Conservation (phyloP, 2,888 invertebrate genomes). For the Laspeyria flexula region DNA sequence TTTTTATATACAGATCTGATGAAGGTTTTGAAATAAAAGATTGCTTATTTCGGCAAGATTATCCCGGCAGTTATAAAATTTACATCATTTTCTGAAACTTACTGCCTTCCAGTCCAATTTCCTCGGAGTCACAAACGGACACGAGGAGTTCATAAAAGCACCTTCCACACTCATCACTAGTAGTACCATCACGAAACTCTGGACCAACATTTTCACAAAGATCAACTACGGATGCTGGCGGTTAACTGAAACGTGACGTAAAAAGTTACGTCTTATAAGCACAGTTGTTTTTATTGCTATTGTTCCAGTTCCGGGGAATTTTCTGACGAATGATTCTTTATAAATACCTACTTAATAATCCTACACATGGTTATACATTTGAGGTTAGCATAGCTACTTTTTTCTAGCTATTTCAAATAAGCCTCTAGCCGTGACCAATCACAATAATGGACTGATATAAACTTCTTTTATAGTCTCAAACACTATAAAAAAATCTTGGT, state of each 20-base stretch:
- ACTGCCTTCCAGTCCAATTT: slow-evolving; percentile 79
- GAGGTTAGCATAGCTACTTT: no score
- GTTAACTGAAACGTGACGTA: slow-evolving; percentile 60
- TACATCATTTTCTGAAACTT: slow-evolving; percentile 36
- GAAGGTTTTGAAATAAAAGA: no score
- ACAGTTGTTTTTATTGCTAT: slow-evolving; percentile 51
- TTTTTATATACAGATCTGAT: no score
- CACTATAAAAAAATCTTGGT: no score
- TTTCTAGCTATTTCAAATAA: no score
- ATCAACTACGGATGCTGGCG: slow-evolving; percentile 42
- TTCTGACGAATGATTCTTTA: neutral
- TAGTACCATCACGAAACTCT: slow-evolving; percentile 53
- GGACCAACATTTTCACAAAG: slow-evolving; percentile 60
- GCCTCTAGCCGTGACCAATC: no score
- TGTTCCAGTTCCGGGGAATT: slow-evolving; percentile 30
- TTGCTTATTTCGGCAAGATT: no score
- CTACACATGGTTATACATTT: no score
- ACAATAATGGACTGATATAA: no score
- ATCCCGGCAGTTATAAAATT: neutral
- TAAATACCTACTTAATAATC: no score
- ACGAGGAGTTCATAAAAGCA: slow-evolving; percentile 64
- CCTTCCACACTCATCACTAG: slow-evolving; percentile 55
- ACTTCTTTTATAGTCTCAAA: no score
- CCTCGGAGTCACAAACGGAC: slow-evolving; percentile 65
- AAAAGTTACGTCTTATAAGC: slow-evolving; percentile 60